Percentiles rank a stretch among this genome's conserved stretches.
Conservation (phyloP, 1,140 invertebrate species). For the Heliothis subflexa region DNA sequence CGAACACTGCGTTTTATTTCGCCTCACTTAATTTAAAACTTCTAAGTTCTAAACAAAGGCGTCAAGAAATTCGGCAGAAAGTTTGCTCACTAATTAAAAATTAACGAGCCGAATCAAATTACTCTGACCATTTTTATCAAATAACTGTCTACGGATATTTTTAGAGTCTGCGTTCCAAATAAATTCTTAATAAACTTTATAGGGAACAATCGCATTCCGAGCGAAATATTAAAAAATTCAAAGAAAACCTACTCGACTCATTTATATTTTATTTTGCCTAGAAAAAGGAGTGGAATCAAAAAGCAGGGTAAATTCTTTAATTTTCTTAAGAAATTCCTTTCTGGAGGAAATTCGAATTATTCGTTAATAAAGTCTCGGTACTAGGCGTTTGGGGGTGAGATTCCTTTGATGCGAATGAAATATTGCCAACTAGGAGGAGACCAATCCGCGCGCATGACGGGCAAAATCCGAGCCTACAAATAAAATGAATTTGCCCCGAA, state of each 20-base stretch:
- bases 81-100: slow-evolving; percentile 43
- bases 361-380: slow-evolving; percentile 71
- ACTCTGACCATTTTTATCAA: slow-evolving; percentile 47
- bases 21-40: slow-evolving; percentile 16
- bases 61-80: slow-evolving; percentile 28
- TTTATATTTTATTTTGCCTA: slow-evolving; percentile 64
- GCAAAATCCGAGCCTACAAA: slow-evolving; percentile 76
- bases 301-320: slow-evolving; percentile 69
- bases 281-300: slow-evolving; percentile 65
- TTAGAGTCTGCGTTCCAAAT: slow-evolving; percentile 50
- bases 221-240: slow-evolving; percentile 64
- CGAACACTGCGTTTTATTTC: slow-evolving; percentile 13
- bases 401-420: slow-evolving; percentile 79
- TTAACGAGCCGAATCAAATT: slow-evolving; percentile 48
- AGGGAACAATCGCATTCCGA: slow-evolving; percentile 57
- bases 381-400: slow-evolving; percentile 54
- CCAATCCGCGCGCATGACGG: slow-evolving; percentile 65
- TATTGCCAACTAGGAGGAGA: slow-evolving; percentile 62
- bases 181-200: slow-evolving; percentile 68
- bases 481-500: slow-evolving; percentile 81
- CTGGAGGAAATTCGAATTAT: slow-evolving; percentile 66
- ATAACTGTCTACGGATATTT: slow-evolving; percentile 54
- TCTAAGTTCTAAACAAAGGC: slow-evolving; percentile 28
- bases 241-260: slow-evolving; percentile 62
- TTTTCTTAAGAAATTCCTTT: slow-evolving; percentile 74